Base-by-base conservation (phyloP, 64 coral and sea anemone genomes). In the Cladopsammia gracilis region DNA sequence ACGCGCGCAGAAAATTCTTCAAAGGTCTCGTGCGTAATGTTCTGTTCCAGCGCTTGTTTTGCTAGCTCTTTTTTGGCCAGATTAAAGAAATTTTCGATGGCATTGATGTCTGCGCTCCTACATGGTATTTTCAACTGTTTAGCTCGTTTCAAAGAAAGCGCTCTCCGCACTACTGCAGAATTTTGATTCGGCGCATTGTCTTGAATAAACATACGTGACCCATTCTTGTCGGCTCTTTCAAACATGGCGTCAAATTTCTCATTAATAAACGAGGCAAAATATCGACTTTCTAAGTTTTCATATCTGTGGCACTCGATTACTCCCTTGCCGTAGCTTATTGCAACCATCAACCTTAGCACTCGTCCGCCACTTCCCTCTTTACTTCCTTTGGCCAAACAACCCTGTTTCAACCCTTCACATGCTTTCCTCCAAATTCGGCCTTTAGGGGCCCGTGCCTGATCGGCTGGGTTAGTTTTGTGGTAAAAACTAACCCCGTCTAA, bases 391-490 rank as follows among this genome's bases (percentile, higher is more conserved):
- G 86, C 75, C 10, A 67, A 47, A 82, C 85, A 89, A 42, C 92
- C 92, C 43, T 6, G 62, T 8, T 62, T 80, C 43, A 94, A 50
- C 43, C 60, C 90, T 77, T 92, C 90, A 65, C 60, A 81, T 64
- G 64, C 64, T 58, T 93, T 93, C 15, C 82, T 20, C 82, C 83
- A 87, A 78, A 93, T 80, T 70, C 83, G 73, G 34, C 83, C 91
- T 51, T 26, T 73, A 26, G 80, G 91, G 18, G 91, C 82, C 25
- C 73, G 23, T 9, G 83, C 82, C 65, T 87, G 83, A 93, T 93
- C 71, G 14, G 56, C n/a, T 8, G 89, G 89, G 47, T 91, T 64
- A 46, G 12, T 6, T 72, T 91, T 82, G 22, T 79, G 57, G 45
- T 49, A 23, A 24, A 87, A 77, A 9, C 18, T 64, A 24, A 75